Percentiles rank a stretch among this genome's conserved stretches.
Conservation (phyloP, 2,888 invertebrate species). For the Hydrotaea cyrtoneurina region DNA sequence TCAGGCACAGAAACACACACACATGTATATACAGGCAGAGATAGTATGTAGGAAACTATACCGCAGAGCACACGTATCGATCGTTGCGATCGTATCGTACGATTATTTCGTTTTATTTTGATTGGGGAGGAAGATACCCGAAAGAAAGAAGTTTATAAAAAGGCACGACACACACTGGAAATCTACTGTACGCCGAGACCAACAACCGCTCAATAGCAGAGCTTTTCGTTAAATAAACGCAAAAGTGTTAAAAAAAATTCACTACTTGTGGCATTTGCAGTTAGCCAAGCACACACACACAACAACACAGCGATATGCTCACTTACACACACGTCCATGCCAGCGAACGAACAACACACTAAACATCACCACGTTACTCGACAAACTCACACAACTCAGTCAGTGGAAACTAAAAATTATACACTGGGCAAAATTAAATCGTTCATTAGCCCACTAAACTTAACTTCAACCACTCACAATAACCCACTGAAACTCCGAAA, state of each 20-base stretch:
- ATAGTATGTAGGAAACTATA: background rate
- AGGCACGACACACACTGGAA: constrained; percentile 45
- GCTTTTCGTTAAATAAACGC: constrained; percentile 79
- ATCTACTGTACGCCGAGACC: constrained; percentile 64
- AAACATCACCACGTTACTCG: constrained; percentile 23
- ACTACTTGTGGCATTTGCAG: constrained; percentile 60
- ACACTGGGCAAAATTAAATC: constrained; percentile 7
- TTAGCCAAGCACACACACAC: constrained; percentile 60
- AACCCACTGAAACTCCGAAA: background rate
- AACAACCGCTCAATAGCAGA: constrained; percentile 79
- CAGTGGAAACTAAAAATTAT: background rate
- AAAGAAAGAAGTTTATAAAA: background rate
- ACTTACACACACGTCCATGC: background rate
- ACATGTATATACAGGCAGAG: constrained; percentile 23
- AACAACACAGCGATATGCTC: constrained; percentile 24
- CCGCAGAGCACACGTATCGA: constrained; percentile 1
- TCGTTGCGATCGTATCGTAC: constrained; percentile 60
- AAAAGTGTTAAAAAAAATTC: constrained; percentile 71
- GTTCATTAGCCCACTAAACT: no score
- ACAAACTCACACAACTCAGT: background rate
- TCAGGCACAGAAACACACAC: constrained; percentile 5
- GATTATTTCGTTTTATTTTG: constrained; percentile 48
- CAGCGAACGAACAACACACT: background rate
- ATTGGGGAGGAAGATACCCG: background rate
- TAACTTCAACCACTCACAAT: background rate